A percentile compares a stretch with the other conserved stretches of the same genome.
Conservation (phyloP, 1,140 invertebrate species). For the Luehdorfia chinensis region DNA sequence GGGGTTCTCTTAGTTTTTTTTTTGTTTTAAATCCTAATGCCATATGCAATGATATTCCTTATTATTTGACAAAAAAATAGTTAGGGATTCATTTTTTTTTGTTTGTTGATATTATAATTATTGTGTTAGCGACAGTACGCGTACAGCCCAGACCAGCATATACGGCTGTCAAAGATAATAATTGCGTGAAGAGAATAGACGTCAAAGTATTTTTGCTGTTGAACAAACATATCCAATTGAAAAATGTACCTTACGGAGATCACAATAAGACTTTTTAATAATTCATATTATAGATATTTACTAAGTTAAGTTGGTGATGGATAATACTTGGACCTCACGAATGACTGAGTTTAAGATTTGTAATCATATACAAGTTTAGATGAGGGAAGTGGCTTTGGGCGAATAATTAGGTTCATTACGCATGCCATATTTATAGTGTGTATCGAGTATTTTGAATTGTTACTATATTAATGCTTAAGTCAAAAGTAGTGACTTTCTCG, state of each 20-base stretch:
- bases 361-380: conserved; percentile 55
- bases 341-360: conserved; percentile 64
- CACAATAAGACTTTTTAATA: conserved; percentile 18
- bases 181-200: conserved; percentile 68
- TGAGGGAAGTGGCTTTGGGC: conserved; percentile 41
- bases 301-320: conserved; percentile 39
- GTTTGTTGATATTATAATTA: neutral
- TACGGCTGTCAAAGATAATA: conserved; percentile 71
- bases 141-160: conserved; percentile 40
- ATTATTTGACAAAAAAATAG: too few relatives aligned
- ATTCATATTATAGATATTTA: conserved; percentile 1
- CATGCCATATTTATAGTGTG: too few relatives aligned
- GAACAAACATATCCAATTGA: neutral
- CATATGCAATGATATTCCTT: too few relatives aligned
- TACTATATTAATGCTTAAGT: too few relatives aligned
- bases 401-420: conserved; percentile 47
- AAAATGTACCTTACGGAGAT: conserved; percentile 32
- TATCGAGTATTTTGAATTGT: too few relatives aligned
- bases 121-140: conserved; percentile 40
- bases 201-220: conserved; percentile 40
- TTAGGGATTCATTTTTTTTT: too few relatives aligned
- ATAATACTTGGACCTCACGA: conserved; percentile 50
- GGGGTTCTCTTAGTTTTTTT: too few relatives aligned
- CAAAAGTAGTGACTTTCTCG: too few relatives aligned
- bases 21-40: too few relatives aligned